Conservation (phyloP, 2,113 vertebrate genomes). For the Pantherophis guttatus region DNA sequence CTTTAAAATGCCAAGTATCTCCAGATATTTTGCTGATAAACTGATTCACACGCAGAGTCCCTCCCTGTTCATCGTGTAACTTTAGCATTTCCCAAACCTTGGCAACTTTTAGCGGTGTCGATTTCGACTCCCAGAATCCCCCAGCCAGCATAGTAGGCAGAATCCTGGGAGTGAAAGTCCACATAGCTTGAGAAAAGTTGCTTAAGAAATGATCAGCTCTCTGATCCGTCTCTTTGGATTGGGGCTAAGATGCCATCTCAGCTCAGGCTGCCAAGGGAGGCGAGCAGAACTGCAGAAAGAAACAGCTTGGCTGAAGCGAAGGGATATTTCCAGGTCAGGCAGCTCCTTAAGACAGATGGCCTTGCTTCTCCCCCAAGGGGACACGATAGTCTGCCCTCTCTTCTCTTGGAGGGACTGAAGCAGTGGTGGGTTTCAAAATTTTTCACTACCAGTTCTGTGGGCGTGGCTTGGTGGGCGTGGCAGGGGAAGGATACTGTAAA, state of each 20-base stretch:
- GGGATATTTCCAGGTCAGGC: neutral
- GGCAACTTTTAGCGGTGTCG: neutral
- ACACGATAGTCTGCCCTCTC: too few relatives aligned
- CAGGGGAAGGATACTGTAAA: too few relatives aligned
- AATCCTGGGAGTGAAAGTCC: neutral
- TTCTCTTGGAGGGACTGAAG: neutral
- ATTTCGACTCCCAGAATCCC: neutral
- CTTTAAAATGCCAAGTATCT: neutral
- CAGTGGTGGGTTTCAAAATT: too few relatives aligned
- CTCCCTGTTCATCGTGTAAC: neutral
- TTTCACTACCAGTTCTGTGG: too few relatives aligned
- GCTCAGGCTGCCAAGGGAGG: neutral
- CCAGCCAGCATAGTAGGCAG: neutral
- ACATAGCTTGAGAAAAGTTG: neutral
- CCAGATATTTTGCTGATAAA: neutral
- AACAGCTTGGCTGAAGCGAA: neutral
- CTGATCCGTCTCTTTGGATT: neutral
- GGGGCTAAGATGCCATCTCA: accelerated
- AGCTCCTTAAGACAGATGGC: neutral
- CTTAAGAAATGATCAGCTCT: neutral
- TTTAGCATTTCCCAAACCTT: neutral
- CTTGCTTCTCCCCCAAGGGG: neutral
- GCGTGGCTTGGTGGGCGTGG: too few relatives aligned
- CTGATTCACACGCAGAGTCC: neutral
- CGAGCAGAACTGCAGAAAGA: neutral